phyloP scores from a whole-genome alignment of 2,113 vertebrate genomes.

The Heterotilapia buettikoferi region DNA sequence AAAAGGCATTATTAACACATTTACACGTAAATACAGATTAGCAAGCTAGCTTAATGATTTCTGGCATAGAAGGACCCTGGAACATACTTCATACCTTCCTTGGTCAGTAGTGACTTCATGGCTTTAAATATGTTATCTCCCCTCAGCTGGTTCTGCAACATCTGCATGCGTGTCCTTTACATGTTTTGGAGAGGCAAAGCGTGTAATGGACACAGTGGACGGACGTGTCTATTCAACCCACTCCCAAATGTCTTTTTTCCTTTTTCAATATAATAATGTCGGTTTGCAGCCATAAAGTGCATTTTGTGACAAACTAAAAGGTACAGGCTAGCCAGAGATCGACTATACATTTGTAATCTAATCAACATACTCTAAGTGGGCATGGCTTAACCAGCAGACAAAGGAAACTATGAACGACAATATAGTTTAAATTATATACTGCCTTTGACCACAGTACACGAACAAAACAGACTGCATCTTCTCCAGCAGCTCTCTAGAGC shows the following conservation, averaged over 20 bases:
- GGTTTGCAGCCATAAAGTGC: background rate
- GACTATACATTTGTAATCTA: background rate
- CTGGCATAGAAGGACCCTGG: background rate
- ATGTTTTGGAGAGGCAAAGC: background rate
- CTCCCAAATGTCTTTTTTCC: background rate
- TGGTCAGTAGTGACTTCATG: background rate
- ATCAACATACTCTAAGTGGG: background rate
- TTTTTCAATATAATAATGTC: background rate
- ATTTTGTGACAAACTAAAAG: background rate
- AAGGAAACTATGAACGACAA: background rate
- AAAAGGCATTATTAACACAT: background rate
- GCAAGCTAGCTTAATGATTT: background rate
- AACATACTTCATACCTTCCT: background rate
- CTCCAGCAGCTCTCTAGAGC: constrained; percentile 15
- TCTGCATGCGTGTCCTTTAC: background rate
- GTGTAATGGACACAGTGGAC: background rate
- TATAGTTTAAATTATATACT: background rate
- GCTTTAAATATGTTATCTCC: background rate
- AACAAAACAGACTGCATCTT: constrained; percentile 19
- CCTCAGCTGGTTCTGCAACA: background rate
- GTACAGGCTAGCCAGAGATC: background rate
- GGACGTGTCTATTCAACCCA: background rate
- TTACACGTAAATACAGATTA: background rate
- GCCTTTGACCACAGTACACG: background rate
- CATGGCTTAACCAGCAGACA: background rate